phyloP scores from a whole-genome alignment of 1,140 invertebrate genomes.

The Holotrichia oblita region DNA sequence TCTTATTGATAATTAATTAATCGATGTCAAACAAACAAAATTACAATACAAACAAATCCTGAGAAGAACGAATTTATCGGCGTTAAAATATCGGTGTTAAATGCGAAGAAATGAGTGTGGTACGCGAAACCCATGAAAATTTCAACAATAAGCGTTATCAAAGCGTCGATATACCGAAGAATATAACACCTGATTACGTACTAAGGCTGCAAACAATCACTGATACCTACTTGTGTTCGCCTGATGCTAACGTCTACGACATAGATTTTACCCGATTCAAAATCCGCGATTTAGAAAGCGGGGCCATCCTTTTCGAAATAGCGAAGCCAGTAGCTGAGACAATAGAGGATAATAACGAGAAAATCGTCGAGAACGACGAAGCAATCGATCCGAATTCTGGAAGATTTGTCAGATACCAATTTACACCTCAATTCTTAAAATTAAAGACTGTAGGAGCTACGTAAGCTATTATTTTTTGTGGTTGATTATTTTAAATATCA shows the following conservation, averaged over 20 bases:
- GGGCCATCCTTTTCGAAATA: constrained; percentile 95
- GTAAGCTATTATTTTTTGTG: constrained; percentile 67
- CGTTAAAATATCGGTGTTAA: too few species aligned
- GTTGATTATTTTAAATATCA: constrained; percentile 39
- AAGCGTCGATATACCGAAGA: constrained; percentile 47
- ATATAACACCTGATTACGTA: constrained; percentile 71
- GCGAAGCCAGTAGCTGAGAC: constrained; percentile 81
- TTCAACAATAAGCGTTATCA: constrained; percentile 49
- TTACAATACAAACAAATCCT: constrained; percentile 7
- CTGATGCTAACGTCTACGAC: constrained; percentile 95
- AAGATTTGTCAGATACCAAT: constrained; percentile 96
- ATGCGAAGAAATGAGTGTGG: constrained; percentile 54
- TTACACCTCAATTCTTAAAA: constrained; percentile 95
- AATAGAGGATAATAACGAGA: constrained; percentile 73
- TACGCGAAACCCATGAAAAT: constrained; percentile 56
- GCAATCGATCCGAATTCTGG: constrained; percentile 88
- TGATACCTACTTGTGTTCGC: constrained; percentile 87
- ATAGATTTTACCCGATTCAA: constrained; percentile 99
- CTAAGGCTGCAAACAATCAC: constrained; percentile 69
- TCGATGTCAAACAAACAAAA: neutral
- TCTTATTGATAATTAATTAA: constrained; percentile 6
- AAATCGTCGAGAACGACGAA: constrained; percentile 69
- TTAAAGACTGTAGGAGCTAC: constrained; percentile 95
- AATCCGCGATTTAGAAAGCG: constrained; percentile 94
- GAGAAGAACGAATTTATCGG: neutral